Evolutionary conservation across 2,797 vertebrate genomes (phyloP).

Genomic region (Ctenopoma multispine): DNA sequence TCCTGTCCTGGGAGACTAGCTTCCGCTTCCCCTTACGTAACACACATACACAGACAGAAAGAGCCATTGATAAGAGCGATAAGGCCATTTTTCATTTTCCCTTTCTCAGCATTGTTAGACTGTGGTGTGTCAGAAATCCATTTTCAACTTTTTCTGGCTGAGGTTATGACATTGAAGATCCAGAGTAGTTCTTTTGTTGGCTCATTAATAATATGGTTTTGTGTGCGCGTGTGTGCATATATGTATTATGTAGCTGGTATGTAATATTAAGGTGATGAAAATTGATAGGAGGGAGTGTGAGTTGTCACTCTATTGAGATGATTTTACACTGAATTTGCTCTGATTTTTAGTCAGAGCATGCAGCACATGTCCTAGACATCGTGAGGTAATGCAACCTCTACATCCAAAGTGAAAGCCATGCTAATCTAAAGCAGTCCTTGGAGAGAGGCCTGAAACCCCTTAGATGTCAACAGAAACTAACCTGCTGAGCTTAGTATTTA

Average conservation of each 20-base stretch:
- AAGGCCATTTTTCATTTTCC: constrained; percentile 76
- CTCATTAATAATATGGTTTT: constrained; percentile 23
- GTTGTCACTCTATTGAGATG: not conserved
- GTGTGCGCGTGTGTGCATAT: constrained; percentile 19
- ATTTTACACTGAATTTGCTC: constrained; percentile 26
- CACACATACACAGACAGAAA: constrained; percentile 70
- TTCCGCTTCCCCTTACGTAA: constrained; percentile 87
- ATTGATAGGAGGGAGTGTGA: not conserved
- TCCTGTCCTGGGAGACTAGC: constrained; percentile 82
- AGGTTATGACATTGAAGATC: constrained; percentile 43
- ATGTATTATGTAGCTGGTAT: no score
- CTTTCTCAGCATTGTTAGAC: constrained; percentile 80
- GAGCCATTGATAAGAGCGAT: constrained; percentile 78
- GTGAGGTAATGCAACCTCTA: constrained; percentile 73
- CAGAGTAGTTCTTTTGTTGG: constrained; percentile 13
- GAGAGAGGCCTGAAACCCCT: constrained; percentile 67
- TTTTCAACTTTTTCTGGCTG: constrained; percentile 58
- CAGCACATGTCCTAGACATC: constrained; percentile 22
- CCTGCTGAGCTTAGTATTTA: constrained; percentile 72
- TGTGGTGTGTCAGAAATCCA: constrained; percentile 52
- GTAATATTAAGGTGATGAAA: not conserved
- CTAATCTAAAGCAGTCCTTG: constrained; percentile 75
- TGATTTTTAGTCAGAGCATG: constrained; percentile 35
- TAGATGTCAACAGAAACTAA: constrained; percentile 78
- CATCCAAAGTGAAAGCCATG: constrained; percentile 59